A percentile compares a stretch with the other conserved stretches of the same genome.
Conservation (phyloP, 2,888 invertebrate species). For the Sisyra terminalis region DNA sequence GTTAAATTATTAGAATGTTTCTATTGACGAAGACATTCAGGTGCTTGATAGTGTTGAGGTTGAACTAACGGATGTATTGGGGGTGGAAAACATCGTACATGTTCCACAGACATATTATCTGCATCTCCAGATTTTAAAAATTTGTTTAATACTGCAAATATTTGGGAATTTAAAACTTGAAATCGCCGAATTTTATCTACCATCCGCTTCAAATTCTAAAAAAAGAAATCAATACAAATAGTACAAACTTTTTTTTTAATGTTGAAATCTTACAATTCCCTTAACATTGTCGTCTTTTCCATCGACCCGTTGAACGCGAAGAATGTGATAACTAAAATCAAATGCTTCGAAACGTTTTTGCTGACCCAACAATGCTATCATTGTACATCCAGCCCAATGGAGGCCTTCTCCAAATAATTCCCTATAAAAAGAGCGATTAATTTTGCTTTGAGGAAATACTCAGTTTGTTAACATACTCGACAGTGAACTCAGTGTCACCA, state of each 20-base stretch:
- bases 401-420: constrained; percentile 96
- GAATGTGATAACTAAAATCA: constrained; percentile 96
- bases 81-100: constrained; percentile 93
- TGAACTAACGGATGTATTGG: constrained; percentile 65
- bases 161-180: constrained; percentile 96
- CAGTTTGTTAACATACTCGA: constrained; percentile 53
- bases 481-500: constrained; percentile 88
- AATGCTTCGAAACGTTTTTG: constrained; percentile 92
- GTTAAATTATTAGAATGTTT: too few relatives aligned
- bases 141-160: constrained; percentile 88
- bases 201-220: constrained; percentile 85
- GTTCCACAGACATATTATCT: constrained; percentile 79
- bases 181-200: constrained; percentile 94
- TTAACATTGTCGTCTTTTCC: constrained; percentile 90
- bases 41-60: constrained; percentile 38
- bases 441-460: constrained; percentile 2
- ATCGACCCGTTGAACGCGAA: constrained; percentile 88
- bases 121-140: constrained; percentile 76
- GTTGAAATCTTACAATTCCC: constrained; percentile 61
- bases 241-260: too few relatives aligned
- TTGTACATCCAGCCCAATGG: constrained; percentile 97
- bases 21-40: constrained; percentile 34
- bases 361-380: constrained; percentile 88
- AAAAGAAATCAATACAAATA: constrained; percentile 12
- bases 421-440: constrained; percentile 27